phyloP scores from a whole-genome alignment of 2,797 vertebrate species.

The Platyrinchus mystaceus region DNA sequence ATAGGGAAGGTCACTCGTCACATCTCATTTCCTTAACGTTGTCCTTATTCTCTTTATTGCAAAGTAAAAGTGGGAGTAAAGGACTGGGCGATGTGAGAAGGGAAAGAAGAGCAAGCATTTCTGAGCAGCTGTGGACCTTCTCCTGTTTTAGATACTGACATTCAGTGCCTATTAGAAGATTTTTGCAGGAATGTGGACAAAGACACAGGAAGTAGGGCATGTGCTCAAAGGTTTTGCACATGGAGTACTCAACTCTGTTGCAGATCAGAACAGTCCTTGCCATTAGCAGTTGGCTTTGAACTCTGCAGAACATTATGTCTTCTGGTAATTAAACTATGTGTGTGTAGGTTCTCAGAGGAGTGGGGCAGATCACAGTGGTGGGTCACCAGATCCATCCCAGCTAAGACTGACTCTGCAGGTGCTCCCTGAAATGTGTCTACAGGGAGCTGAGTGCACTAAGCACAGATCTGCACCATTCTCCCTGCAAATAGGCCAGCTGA shows the following conservation, averaged over 20 bases:
- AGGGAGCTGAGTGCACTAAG: not conserved
- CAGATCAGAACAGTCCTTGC: not conserved
- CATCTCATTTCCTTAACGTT: constrained; percentile 25
- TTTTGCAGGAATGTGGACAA: not conserved
- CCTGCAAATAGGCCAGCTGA: fast-evolving
- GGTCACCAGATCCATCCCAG: not conserved
- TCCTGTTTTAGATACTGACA: not conserved
- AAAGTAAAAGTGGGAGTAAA: not conserved
- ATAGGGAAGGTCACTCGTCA: constrained; percentile 30
- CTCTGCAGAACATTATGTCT: not conserved
- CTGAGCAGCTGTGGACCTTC: not conserved
- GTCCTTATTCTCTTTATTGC: not conserved
- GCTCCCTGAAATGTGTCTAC: not conserved
- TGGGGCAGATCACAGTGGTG: not conserved
- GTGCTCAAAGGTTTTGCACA: not conserved
- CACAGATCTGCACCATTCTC: not conserved
- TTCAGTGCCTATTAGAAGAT: not conserved
- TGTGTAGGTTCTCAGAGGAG: not conserved
- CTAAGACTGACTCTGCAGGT: not conserved
- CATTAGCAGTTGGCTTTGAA: not conserved
- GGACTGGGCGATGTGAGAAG: not conserved
- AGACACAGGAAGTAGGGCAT: not conserved
- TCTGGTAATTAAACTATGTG: not conserved
- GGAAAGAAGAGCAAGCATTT: not conserved
- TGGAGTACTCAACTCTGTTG: not conserved